phyloP scores from a whole-genome alignment of 2,888 invertebrate species.

The Lepas anatifera region DNA sequence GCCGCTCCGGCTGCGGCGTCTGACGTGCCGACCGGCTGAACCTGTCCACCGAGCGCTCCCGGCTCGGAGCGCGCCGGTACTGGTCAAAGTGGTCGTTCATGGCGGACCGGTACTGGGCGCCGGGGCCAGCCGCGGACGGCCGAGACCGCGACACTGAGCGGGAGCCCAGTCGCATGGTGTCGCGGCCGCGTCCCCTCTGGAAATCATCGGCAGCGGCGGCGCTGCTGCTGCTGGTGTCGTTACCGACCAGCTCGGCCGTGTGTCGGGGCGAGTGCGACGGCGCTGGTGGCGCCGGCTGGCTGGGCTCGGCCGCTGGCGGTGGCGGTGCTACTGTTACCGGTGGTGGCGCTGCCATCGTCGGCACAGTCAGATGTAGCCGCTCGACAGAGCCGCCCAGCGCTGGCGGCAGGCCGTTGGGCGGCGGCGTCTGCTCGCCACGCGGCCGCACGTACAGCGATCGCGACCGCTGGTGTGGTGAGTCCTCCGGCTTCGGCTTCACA shows the following conservation, averaged over 20 bases:
- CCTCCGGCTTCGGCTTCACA: not conserved
- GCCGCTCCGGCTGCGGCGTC: constrained; percentile 18
- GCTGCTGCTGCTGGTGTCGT: not conserved
- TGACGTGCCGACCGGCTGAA: constrained; percentile 24
- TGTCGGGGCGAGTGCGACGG: not conserved
- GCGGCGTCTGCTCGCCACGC: constrained; percentile 1
- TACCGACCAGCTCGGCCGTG: not conserved
- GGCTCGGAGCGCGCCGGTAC: constrained; percentile 66
- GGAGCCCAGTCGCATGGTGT: not conserved
- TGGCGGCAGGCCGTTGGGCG: constrained; percentile 15
- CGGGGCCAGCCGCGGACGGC: not conserved
- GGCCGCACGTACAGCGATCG: constrained; percentile 1
- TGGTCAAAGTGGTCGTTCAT: constrained; percentile 88
- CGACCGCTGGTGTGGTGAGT: not conserved
- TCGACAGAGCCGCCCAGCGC: no score
- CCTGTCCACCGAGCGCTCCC: constrained; percentile 63
- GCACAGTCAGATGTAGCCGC: not conserved
- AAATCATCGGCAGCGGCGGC: not conserved
- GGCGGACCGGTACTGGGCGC: constrained; percentile 31
- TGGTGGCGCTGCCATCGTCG: not conserved
- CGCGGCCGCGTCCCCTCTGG: not conserved
- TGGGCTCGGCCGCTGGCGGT: not conserved
- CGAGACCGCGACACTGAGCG: not conserved
- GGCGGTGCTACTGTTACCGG: not conserved
- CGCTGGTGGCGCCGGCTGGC: not conserved